These are phyloP conservation scores for Alces alces DNA, from an alignment of 2,113 vertebrate genomes.

Conservation along the genomic window DNA sequence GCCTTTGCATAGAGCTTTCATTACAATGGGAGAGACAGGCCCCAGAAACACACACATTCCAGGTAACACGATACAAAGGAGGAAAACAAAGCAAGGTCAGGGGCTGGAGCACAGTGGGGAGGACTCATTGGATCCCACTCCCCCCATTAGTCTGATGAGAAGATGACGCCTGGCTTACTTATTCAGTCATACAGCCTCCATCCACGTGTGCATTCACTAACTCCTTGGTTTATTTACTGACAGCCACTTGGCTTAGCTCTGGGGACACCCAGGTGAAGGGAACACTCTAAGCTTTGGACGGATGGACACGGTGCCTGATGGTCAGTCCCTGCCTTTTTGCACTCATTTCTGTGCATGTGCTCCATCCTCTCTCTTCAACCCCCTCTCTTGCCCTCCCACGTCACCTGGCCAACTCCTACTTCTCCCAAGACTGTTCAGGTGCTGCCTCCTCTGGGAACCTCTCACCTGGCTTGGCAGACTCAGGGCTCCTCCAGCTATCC, in stretches of 20 bases:
- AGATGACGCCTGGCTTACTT: neutral
- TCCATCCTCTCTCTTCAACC: neutral
- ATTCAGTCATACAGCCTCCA: accelerated
- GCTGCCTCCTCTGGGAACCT: neutral
- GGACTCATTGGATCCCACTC: accelerated
- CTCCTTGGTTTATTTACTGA: neutral
- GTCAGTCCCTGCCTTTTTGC: neutral
- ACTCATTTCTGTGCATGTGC: neutral
- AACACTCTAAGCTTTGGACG: neutral
- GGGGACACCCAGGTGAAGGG: neutral
- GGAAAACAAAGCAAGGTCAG: neutral
- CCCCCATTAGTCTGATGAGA: neutral
- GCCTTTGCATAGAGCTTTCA: neutral
- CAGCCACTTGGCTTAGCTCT: neutral
- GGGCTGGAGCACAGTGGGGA: neutral
- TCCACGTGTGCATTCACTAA: accelerated
- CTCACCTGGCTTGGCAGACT: neutral
- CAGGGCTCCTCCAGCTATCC: neutral
- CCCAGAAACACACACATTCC: neutral
- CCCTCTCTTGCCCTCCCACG: accelerated
- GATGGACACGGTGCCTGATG: accelerated
- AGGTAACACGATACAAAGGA: neutral
- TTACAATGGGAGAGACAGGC: neutral
- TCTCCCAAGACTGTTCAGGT: neutral
- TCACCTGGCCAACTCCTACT: neutral